Evolutionary conservation across 2,113 vertebrate genomes (phyloP).

Genomic region (Heterotis niloticus): DNA sequence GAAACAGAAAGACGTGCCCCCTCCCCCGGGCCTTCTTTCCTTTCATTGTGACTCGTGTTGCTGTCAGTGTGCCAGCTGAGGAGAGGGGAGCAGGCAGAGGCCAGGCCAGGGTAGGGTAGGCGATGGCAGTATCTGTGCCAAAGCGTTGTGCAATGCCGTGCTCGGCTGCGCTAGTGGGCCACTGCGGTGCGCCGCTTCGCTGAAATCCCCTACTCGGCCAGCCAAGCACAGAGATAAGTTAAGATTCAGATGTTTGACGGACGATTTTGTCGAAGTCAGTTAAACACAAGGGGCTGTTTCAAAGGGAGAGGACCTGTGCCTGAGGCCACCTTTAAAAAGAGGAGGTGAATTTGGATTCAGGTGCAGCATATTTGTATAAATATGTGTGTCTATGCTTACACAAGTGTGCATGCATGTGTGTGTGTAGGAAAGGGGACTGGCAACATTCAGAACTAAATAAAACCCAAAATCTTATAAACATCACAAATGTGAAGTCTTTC

Average conservation of each 20-base stretch:
- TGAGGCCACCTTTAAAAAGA: slow-evolving; percentile 35
- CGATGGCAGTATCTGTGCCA: slow-evolving; percentile 22
- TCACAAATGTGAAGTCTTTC: background rate
- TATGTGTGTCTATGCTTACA: background rate
- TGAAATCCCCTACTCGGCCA: slow-evolving; percentile 44
- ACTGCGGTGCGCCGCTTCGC: background rate
- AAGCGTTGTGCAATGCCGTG: slow-evolving; percentile 46
- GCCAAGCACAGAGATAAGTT: slow-evolving; percentile 48
- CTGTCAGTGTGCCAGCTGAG: background rate
- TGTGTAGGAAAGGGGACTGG: background rate
- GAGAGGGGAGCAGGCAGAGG: background rate
- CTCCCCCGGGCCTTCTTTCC: background rate
- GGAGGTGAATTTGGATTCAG: slow-evolving; percentile 22
- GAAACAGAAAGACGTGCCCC: background rate
- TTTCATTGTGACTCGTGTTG: slow-evolving; percentile 3
- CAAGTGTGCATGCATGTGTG: slow-evolving; percentile 18
- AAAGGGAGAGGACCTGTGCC: slow-evolving; percentile 25
- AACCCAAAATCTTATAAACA: background rate
- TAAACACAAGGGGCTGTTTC: slow-evolving; percentile 45
- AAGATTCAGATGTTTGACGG: slow-evolving; percentile 45
- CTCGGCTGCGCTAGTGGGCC: slow-evolving; percentile 27
- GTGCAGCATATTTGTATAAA: slow-evolving; percentile 5
- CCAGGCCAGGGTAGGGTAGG: slow-evolving; percentile 1
- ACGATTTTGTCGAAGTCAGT: slow-evolving; percentile 48
- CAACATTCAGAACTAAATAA: background rate